Evolutionary conservation across 2,888 invertebrate genomes (phyloP).

Genomic region (Bursaphelenchus okinawaensis): DNA sequence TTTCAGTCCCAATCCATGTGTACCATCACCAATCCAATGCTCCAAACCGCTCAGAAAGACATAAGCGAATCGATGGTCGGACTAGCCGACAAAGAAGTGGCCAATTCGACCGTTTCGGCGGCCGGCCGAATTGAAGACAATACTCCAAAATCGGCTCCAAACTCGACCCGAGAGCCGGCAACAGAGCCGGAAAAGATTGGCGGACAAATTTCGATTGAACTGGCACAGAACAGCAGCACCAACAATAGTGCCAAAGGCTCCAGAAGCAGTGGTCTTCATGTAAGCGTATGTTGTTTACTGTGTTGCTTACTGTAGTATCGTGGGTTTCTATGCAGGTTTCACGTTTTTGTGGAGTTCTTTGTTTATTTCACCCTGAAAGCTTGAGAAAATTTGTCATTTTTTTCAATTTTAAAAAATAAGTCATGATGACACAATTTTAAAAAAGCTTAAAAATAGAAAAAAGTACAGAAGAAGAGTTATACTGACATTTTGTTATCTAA

Average conservation of each 20-base stretch:
- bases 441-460: too few relatives aligned
- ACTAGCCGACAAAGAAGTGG: conserved; percentile 39
- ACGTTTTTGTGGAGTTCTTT: too few relatives aligned
- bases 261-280: conserved; percentile 51
- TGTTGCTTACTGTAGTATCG: too few relatives aligned
- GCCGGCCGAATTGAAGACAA: neutral
- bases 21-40: conserved; percentile 32
- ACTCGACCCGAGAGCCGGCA: conserved; percentile 14
- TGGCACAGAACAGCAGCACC: conserved; percentile 45
- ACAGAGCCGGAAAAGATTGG: conserved; percentile 31
- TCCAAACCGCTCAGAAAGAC: conserved; percentile 39
- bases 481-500: too few relatives aligned
- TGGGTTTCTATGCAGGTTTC: too few relatives aligned
- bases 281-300: conserved; percentile 18
- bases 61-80: conserved; percentile 49
- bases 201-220: conserved; percentile 38
- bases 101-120: conserved; percentile 4
- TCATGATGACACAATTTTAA: too few relatives aligned
- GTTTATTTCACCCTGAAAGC: too few relatives aligned
- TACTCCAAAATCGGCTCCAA: neutral
- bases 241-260: conserved; percentile 52
- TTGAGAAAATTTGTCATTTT: too few relatives aligned
- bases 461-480: too few relatives aligned
- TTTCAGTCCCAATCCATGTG: conserved; percentile 48
- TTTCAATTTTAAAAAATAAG: too few relatives aligned